Conservation (phyloP, 1,140 invertebrate genomes). For the Tribolium madens region DNA sequence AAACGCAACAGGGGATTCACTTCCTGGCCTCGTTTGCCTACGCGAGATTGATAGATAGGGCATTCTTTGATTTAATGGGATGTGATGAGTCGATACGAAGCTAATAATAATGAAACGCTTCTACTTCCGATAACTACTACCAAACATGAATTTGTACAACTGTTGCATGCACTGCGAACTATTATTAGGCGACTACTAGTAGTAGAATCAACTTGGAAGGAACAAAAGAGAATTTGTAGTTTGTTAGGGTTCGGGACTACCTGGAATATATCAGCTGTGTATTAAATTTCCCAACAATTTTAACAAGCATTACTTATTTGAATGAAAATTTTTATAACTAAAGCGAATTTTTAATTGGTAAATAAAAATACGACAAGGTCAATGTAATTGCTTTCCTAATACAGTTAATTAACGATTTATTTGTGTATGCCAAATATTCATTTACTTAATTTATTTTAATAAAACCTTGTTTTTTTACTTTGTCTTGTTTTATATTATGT, state of each 20-base stretch:
- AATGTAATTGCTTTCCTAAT: too few species aligned
- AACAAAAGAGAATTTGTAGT: neutral
- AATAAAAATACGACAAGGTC: too few species aligned
- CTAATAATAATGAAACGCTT: constrained; percentile 4
- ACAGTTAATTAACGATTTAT: too few species aligned
- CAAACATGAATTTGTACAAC: neutral
- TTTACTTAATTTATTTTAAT: too few species aligned
- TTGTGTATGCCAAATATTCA: too few species aligned
- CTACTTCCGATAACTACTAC: neutral
- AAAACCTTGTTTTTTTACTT: too few species aligned
- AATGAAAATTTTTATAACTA: too few species aligned
- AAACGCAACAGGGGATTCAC: constrained; percentile 30
- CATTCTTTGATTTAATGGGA: constrained; percentile 5
- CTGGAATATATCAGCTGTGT: neutral
- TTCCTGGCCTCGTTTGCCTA: neutral
- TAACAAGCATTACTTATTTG: too few species aligned
- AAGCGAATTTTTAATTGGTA: too few species aligned
- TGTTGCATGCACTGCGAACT: neutral
- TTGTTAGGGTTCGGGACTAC: neutral
- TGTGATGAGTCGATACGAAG: neutral
- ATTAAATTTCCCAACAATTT: too few species aligned
- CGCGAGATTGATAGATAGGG: neutral
- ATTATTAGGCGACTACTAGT: neutral
- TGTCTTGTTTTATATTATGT: too few species aligned
- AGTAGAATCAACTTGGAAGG: neutral